Evolutionary conservation across 2,888 invertebrate genomes (phyloP).

Genomic region (Ochropleura leucogaster): DNA sequence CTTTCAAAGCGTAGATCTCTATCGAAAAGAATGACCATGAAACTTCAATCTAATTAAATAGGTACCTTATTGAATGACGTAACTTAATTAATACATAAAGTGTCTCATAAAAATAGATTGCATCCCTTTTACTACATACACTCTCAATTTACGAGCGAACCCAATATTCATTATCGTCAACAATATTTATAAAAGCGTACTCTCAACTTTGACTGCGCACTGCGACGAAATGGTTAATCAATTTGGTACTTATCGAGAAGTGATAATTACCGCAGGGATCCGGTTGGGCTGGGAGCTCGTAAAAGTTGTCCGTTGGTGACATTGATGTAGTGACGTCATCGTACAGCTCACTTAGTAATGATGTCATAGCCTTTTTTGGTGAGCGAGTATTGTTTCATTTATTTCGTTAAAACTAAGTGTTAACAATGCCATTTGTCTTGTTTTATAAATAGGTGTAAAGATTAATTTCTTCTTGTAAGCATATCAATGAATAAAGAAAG

Average conservation of each 20-base stretch:
- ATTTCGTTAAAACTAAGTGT: background rate
- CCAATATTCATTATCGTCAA: slow-evolving; percentile 38
- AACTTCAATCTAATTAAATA: too few species aligned
- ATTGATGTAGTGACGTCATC: slow-evolving; percentile 48
- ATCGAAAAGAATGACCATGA: too few species aligned
- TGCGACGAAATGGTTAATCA: slow-evolving; percentile 33
- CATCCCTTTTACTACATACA: background rate
- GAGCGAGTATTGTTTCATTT: background rate
- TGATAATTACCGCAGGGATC: slow-evolving; percentile 55
- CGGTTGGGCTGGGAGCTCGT: slow-evolving; percentile 43
- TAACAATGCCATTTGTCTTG: background rate
- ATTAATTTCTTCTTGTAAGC: too few species aligned
- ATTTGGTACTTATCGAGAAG: slow-evolving; percentile 41
- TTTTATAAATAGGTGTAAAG: background rate
- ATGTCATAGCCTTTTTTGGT: slow-evolving; percentile 20
- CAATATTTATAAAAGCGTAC: slow-evolving; percentile 34
- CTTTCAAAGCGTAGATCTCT: too few species aligned
- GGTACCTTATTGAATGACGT: background rate
- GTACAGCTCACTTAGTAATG: slow-evolving; percentile 4
- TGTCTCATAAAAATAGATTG: slow-evolving; percentile 1
- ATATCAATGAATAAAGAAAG: too few species aligned
- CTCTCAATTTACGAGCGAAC: slow-evolving; percentile 2
- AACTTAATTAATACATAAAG: slow-evolving; percentile 4
- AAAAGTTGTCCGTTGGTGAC: slow-evolving; percentile 40
- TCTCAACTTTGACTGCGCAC: slow-evolving; percentile 10